Base-by-base conservation (phyloP, 2,797 vertebrate species). In the Chaunax sp. region DNA sequence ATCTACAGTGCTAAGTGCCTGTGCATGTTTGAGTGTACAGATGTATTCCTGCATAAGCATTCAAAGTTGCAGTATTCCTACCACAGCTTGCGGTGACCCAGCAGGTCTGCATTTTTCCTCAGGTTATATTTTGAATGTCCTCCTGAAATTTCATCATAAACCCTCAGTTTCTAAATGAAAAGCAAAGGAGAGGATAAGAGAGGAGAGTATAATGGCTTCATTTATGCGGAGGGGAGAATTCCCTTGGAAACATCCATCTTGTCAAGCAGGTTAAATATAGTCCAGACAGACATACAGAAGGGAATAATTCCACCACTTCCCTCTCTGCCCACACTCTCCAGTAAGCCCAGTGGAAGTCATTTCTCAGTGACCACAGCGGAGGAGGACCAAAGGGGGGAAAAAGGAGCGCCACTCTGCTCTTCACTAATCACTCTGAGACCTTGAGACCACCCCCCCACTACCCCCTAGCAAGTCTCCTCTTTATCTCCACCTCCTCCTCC, bases 351-450 rank as follows among this genome's bases (percentile, higher is more conserved):
- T 90, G 82, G 85, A 91, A 91, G 86, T 90, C 85, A 91, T 91
- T 88, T 89, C 81, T 90, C 88, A 85, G 80, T 83, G 85, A 80
- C 87, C 81, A 86, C 84, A 86, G 84, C 82, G 62, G 64, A 86
- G 82, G 81, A 84, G 75, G 85, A 84, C 80, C 69, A 79, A 84
- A 81, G 62, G 75, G 62, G 75, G 81, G 72, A 67, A 83, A 40
- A 72, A 74, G 82, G 61, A 84, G 75, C 52, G 20, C 80, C 79
- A 81, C 75, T 83, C 58, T 72, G 81, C 74, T 87, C 79, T 85
- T 72, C 78, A 77, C 84, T 89, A 88, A 91, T 90, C 87, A 87
- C 90, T 90, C 82, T 81, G 78, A 90, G 90, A 91, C 90, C 87
- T 79, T 49, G 74, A 77, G 90, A 90, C 89, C 90, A 91, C 87